Evolutionary conservation across 2,113 vertebrate genomes (phyloP), one percentile per base, ranked within the genome.

Genomic region (Rhinolophus ferrumequinum): DNA sequence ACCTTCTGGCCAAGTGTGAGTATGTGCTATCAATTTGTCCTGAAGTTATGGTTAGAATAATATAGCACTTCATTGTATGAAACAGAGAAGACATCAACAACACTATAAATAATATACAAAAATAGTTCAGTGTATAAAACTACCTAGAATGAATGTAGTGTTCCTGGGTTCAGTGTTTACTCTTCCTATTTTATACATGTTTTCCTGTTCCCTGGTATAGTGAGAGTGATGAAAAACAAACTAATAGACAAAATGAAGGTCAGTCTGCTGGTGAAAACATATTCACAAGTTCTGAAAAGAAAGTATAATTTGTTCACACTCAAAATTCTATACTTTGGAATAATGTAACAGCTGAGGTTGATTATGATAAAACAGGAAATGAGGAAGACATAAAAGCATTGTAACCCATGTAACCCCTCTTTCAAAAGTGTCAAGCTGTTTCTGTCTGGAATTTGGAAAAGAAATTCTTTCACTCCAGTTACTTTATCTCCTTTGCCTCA

Each of bases 361-460:
- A 79, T 97, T 93, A 75, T 72, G 30, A 76, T 89, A 83, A 96
- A 96, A 87, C 86, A 96, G 91, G 93, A 96, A 97, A 90, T 87
- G 75, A 94, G 8, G 77, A 97, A 93, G 80, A 44, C 67, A 82
- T 30, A 62, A 80, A 94, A 96, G 66, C 64, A 94, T 19, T 70
- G 70, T 56, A 84, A 89, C 38, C 82, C 41, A 41, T 58, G 58
- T 62, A 50, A 52, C 52, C 67, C 66, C 56, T 80, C 92, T 95
- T 96, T 95, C 76, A 94, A 93, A 90, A 86, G 85, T 73, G 93
- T 97, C 83, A 93, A 72, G 83, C 84, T 97, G 69, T 94, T 93
- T 91, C 75, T 83, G 69, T 86, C 85, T 94, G 94, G 94, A 94
- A 96, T 96, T 87, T 93, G 76, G 76, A 90, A 91, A 91, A 90